Percentiles rank a stretch among this genome's conserved stretches.
Evolutionary conservation across 2,113 vertebrate species (phyloP).

Genomic region (Orthonyx spaldingii): DNA sequence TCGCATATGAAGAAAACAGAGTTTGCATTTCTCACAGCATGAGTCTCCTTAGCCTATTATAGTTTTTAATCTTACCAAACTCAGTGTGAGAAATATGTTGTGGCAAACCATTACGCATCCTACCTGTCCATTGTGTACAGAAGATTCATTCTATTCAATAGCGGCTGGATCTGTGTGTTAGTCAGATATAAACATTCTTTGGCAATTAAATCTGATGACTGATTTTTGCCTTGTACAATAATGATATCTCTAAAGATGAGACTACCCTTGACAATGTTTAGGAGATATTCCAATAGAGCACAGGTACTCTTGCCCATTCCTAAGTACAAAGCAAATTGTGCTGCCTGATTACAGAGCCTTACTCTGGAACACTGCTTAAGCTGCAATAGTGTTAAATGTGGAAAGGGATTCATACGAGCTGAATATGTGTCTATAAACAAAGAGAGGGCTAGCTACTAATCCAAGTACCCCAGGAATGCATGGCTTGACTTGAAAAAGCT

Average conservation of each 20-base stretch:
- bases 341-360: not conserved
- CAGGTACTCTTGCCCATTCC: not conserved
- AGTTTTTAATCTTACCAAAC: not conserved
- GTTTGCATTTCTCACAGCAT: rapidly evolving
- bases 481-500: not conserved
- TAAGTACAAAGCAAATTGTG: not conserved
- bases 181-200: not conserved
- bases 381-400: not conserved
- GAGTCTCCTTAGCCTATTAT: not conserved
- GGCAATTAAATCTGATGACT: not conserved
- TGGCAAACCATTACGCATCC: not conserved
- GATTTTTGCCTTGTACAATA: not conserved
- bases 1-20: not conserved
- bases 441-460: not conserved
- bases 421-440: not conserved
- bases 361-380: not conserved
- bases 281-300: not conserved
- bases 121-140: not conserved
- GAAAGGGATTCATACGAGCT: not conserved
- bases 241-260: not conserved
- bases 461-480: not conserved
- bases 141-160: not conserved
- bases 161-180: not conserved
- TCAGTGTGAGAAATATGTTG: not conserved
- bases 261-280: not conserved